A percentile compares a stretch with the other conserved stretches of the same genome.
Conservation (phyloP, 92 coral and sea anemone genomes). For the Muricea muricata region DNA sequence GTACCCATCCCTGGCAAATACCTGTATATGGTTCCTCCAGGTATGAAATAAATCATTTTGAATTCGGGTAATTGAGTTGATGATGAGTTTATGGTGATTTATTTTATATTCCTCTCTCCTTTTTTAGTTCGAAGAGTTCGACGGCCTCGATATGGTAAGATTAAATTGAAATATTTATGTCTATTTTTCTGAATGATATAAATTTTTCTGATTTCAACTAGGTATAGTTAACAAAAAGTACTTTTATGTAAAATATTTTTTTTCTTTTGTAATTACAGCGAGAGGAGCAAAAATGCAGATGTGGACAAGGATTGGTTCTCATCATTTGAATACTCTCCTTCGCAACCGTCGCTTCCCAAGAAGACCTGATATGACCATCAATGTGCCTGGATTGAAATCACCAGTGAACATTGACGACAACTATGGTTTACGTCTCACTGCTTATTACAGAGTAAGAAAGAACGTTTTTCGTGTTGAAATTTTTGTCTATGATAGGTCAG, state of each 20-base stretch:
- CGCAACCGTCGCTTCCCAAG: background rate
- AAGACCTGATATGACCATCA: background rate
- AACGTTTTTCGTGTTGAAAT: too few relatives aligned
- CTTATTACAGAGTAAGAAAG: constrained; percentile 59
- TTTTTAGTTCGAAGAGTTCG: background rate
- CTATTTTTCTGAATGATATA: background rate
- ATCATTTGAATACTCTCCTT: background rate
- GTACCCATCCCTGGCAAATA: background rate
- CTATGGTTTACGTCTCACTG: constrained; percentile 58
- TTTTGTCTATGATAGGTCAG: too few relatives aligned
- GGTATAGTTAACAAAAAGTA: too few relatives aligned
- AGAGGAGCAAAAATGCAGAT: constrained; percentile 6
- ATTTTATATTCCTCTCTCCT: too few relatives aligned
- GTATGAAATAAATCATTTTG: background rate
- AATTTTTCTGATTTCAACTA: too few relatives aligned
- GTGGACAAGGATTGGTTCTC: constrained; percentile 1
- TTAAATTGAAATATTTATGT: background rate
- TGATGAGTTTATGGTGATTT: too few relatives aligned
- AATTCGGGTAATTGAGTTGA: too few relatives aligned
- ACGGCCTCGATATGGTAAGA: background rate
- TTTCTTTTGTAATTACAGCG: background rate
- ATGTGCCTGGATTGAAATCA: background rate
- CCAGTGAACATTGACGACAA: constrained; percentile 32
- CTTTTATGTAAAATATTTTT: too few relatives aligned
- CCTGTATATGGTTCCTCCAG: background rate